phyloP scores from a whole-genome alignment of 2,888 invertebrate species.

The Pseudococcus longispinus region DNA sequence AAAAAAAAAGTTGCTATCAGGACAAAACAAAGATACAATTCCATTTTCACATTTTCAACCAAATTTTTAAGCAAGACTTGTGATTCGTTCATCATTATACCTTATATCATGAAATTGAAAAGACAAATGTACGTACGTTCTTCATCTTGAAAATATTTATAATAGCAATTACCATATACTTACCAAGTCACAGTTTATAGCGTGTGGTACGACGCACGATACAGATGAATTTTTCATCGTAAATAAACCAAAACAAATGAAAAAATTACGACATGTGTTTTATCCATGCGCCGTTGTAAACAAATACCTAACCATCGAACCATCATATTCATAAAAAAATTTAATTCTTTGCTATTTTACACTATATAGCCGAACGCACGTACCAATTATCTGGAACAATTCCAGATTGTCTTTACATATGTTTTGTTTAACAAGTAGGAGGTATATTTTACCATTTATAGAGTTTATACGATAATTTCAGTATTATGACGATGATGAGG shows the following conservation, averaged over 20 bases:
- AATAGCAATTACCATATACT: too few relatives aligned
- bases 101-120: too few relatives aligned
- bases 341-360: conserved; percentile 12
- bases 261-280: conserved; percentile 11
- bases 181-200: too few relatives aligned
- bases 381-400: conserved; percentile 49
- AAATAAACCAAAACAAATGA: neutral
- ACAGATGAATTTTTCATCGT: neutral
- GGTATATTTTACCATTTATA: conserved; percentile 54
- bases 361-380: conserved; percentile 17
- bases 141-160: too few relatives aligned
- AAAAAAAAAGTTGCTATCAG: too few relatives aligned
- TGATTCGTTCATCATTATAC: too few relatives aligned
- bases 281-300: conserved; percentile 25
- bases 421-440: conserved; percentile 38
- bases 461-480: neutral
- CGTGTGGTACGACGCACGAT: too few relatives aligned
- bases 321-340: conserved; percentile 8
- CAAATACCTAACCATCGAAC: neutral
- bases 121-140: too few relatives aligned
- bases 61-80: too few relatives aligned
- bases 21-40: too few relatives aligned
- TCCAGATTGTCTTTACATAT: conserved; percentile 47
- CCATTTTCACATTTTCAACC: too few relatives aligned
- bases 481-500: neutral